Evolutionary conservation across 2,113 vertebrate species (phyloP).

Genomic region (Aegypius monachus): DNA sequence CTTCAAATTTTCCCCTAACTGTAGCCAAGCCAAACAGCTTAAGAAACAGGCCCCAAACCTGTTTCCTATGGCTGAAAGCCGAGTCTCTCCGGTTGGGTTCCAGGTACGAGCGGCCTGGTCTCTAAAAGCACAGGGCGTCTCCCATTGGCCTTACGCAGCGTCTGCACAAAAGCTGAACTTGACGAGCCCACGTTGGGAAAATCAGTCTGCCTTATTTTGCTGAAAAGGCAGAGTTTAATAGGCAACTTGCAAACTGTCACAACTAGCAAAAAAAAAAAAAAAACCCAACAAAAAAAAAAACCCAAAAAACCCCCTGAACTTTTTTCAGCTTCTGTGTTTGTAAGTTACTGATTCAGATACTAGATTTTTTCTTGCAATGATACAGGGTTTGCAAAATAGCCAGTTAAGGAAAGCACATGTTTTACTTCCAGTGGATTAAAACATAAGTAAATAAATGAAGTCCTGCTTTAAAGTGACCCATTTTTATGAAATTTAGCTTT

Average conservation of each 20-base stretch:
- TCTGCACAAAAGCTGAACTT: background rate
- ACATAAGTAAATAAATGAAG: background rate
- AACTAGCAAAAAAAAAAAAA: background rate
- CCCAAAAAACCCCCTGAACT: no score
- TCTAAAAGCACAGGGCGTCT: background rate
- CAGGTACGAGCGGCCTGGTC: background rate
- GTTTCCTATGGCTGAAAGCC: background rate
- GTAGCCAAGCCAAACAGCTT: background rate
- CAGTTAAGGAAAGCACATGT: background rate
- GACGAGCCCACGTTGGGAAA: background rate
- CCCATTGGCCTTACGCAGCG: accelerated
- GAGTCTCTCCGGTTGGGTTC: background rate
- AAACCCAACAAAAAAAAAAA: background rate
- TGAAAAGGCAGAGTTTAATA: background rate
- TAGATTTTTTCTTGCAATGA: background rate
- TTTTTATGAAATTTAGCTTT: slow-evolving; percentile 8
- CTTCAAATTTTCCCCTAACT: background rate
- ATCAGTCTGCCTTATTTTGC: background rate
- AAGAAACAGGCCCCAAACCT: background rate
- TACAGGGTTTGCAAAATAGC: background rate
- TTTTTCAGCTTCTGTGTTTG: background rate
- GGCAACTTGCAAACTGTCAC: background rate
- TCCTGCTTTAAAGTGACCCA: background rate
- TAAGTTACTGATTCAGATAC: background rate
- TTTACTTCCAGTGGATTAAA: background rate